Percentiles rank a stretch among this genome's conserved stretches.
Evolutionary conservation across 2,888 invertebrate genomes (phyloP).

Genomic region (Amphipyra tragopoginis): DNA sequence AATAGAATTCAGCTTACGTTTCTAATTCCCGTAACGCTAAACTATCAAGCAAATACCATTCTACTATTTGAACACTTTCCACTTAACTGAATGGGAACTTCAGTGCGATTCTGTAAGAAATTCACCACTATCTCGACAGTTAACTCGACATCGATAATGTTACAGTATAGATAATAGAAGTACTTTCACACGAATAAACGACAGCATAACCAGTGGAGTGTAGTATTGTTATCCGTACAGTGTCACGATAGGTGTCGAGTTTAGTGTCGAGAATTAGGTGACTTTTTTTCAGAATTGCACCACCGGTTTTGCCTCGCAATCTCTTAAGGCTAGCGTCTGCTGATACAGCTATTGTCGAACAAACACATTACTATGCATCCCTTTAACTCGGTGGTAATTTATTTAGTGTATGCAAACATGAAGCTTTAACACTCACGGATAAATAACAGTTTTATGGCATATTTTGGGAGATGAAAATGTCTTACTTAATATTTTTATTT

Average conservation of each 20-base stretch:
- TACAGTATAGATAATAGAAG: too few relatives aligned
- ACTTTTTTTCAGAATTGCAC: too few relatives aligned
- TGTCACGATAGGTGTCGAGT: too few relatives aligned
- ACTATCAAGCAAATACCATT: constrained; percentile 47
- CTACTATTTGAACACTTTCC: constrained; percentile 52
- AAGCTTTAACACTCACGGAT: constrained; percentile 16
- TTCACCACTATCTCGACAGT: too few relatives aligned
- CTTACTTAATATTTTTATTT: constrained; percentile 2
- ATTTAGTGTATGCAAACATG: constrained; percentile 60
- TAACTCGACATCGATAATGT: too few relatives aligned
- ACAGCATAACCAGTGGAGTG: too few relatives aligned
- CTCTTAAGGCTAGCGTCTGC: constrained; percentile 44
- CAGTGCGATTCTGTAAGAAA: too few relatives aligned
- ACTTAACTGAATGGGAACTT: constrained; percentile 49
- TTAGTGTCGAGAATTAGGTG: too few relatives aligned
- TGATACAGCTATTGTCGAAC: constrained; percentile 40
- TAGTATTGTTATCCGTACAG: too few relatives aligned
- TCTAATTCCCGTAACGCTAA: constrained; percentile 53
- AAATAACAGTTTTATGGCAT: constrained; percentile 13
- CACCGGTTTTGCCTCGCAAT: constrained; percentile 41
- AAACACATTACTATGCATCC: constrained; percentile 59
- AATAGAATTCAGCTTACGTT: constrained; percentile 54
- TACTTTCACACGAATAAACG: too few relatives aligned
- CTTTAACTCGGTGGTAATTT: constrained; percentile 54
- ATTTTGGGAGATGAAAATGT: constrained; percentile 13